Conservation (phyloP, 2,888 invertebrate species). For the Asteroscopus sphinx region DNA sequence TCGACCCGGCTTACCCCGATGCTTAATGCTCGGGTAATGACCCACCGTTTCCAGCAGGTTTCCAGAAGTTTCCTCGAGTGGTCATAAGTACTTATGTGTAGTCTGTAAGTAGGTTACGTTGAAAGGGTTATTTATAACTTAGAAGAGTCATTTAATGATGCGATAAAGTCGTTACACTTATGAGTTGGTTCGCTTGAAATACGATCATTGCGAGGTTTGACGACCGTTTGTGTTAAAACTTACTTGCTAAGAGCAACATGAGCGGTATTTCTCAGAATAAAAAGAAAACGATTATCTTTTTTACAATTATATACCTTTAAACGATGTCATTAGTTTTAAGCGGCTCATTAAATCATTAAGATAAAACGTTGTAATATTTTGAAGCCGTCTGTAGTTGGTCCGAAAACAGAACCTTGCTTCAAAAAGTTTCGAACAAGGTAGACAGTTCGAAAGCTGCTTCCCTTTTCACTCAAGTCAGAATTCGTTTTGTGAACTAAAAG, state of each 20-base stretch:
- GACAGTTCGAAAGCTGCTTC: slow-evolving; percentile 33
- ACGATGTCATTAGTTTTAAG: slow-evolving; percentile 28
- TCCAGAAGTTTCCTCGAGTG: slow-evolving; percentile 52
- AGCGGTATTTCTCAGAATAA: slow-evolving; percentile 18
- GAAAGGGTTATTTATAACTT: slow-evolving; percentile 50
- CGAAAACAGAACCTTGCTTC: slow-evolving; percentile 18
- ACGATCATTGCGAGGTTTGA: slow-evolving; percentile 32
- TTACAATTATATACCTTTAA: slow-evolving; percentile 5
- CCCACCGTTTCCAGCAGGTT: slow-evolving; percentile 75
- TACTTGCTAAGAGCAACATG: slow-evolving; percentile 18
- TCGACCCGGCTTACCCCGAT: slow-evolving; percentile 75
- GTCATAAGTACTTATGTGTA: slow-evolving; percentile 47
- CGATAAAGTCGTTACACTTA: slow-evolving; percentile 39
- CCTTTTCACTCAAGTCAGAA: slow-evolving; percentile 45
- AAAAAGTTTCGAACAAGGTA: slow-evolving; percentile 30
- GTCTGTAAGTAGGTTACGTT: slow-evolving; percentile 40
- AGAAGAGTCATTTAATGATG: slow-evolving; percentile 37
- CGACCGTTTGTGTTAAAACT: slow-evolving; percentile 36
- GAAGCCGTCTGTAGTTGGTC: slow-evolving; percentile 13
- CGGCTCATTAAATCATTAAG: slow-evolving; percentile 26
- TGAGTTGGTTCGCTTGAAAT: slow-evolving; percentile 23
- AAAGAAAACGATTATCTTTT: slow-evolving; percentile 27
- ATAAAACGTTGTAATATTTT: slow-evolving; percentile 26
- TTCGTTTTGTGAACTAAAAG: slow-evolving; percentile 47
- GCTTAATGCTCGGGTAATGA: slow-evolving; percentile 83